Evolutionary conservation across 2,113 vertebrate species (phyloP), one percentile per base, ranked within the genome.

Genomic region (Pipa parva): DNA sequence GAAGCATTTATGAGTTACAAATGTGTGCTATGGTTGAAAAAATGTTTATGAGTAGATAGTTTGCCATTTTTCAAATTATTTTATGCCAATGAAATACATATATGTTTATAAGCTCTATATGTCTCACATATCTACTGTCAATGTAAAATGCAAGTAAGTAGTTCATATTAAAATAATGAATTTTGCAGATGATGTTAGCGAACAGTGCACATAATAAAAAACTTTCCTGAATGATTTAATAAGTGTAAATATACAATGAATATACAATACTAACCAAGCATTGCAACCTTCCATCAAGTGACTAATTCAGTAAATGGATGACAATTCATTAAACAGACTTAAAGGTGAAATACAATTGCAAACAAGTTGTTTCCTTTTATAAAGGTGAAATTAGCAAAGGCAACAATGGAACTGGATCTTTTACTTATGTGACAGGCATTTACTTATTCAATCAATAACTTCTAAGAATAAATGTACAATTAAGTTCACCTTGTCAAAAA

Each of bases 381-480:
- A 70, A 70, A 70, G 66, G 66, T 70, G 66, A 70, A 70, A 70
- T 61, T 70, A 68, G 58, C 65, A 70, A 61, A 70, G 66, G 58
- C 60, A 70, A 70, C 54, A 61, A 58, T 70, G 66, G 60, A 54
- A 70, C 57, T 24, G 50, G 59, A 61, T 61, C 46, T 70, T 61
- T 37, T 61, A 29, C 25, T 61, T 54, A 70, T 58, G 36, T 61
- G 66, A 61, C 46, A 61, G 48, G 66, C 66, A 61, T 70, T 26
- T 45, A 54, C 58, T 61, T n/a, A 61, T 50, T 45, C 61, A 46
- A 70, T 70, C 66, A 70, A 70, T 70, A 70, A 60, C 37, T 59
- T 61, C 66, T 54, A 70, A 70, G 66, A 61, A 70, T 54, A 70
- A 70, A 70, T 26, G 31, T 61, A 21, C 58, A 31, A 54, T 60